Evolutionary conservation across 2,113 vertebrate species (phyloP), one percentile per base, ranked within the genome.

Genomic region (Corynorhinus townsendii): DNA sequence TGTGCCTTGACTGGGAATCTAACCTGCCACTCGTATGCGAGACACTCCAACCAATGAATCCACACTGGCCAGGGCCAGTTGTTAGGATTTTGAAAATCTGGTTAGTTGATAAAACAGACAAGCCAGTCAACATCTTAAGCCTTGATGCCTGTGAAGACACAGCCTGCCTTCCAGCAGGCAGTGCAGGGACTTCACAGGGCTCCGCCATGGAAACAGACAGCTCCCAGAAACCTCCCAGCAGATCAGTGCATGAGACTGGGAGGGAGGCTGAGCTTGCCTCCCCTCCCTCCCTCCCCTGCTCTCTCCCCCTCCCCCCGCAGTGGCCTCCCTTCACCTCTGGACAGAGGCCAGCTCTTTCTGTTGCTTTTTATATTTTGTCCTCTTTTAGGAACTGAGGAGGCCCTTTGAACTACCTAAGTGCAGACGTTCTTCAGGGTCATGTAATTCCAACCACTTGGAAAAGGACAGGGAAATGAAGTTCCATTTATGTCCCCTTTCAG

Each of bases 341-440:
- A 52, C 93, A 45, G 82, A 97, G 89, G 89, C 54, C 38, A 28
- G 59, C 69, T 89, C 35, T 40, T 87, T 68, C 40, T 94, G 77
- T 28, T 0, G 0, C 91, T 93, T 75, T 89, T 93, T 89, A 30
- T 20, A 40, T 75, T 87, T 89, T 89, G 12, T n/a, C 30, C 35
- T 93, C 68, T 93, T 97, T 97, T 93, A 92, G 75, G 88, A 94
- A 87, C 76, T 85, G 47, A 66, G 94, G 26, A 92, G 80, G 59
- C 49, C 75, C 1, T 87, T 89, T 4, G 52, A 97, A 11, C 35
- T 91, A 76, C 35, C 35, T 81, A 66, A 3, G 1, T 92, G 30
- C 26, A 95, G 26, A 38, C 45, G 11, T 22, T 84, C 64, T 69
- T 75, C 68, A 86, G 1, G 10, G 47, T 92, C 82, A 62, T 0